Percentiles rank a stretch among this genome's conserved stretches.
Evolutionary conservation across 2,888 invertebrate genomes (phyloP).

Genomic region (Lepidonotus clava): DNA sequence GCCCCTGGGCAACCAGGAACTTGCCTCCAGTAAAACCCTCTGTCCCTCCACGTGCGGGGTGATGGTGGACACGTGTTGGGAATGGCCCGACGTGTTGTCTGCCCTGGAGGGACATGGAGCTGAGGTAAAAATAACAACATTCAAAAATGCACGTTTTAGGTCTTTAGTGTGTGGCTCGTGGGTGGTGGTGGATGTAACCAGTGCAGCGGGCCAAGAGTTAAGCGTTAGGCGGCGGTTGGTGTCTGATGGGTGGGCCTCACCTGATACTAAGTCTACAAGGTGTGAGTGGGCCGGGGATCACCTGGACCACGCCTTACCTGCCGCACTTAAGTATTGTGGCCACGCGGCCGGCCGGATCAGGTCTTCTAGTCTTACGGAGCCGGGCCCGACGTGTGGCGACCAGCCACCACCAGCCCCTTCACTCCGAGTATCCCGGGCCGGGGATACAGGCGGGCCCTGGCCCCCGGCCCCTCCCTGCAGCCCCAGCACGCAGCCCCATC

Average conservation of each 20-base stretch:
- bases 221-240: background rate
- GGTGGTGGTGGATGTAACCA: background rate
- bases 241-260: slow-evolving; percentile 28
- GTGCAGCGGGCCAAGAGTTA: slow-evolving; percentile 42
- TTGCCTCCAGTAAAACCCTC: no score
- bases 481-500: background rate
- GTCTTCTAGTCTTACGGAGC: slow-evolving; percentile 30
- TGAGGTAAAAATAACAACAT: no score
- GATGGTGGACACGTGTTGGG: no score
- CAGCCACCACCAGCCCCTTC: background rate
- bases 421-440: background rate
- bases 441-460: background rate
- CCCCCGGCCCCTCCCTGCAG: background rate
- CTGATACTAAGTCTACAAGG: slow-evolving; percentile 42
- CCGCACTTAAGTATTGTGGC: slow-evolving; percentile 22
- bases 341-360: background rate
- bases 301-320: slow-evolving; percentile 51
- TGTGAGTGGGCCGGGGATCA: slow-evolving; percentile 31
- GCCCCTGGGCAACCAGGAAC: no score
- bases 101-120: no score
- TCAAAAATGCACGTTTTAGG: no score
- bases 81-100: no score
- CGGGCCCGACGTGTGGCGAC: background rate
- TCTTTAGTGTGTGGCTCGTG: no score
- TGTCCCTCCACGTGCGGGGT: no score